Conservation (phyloP, 2,888 invertebrate genomes). For the Eupithecia centaureata region DNA sequence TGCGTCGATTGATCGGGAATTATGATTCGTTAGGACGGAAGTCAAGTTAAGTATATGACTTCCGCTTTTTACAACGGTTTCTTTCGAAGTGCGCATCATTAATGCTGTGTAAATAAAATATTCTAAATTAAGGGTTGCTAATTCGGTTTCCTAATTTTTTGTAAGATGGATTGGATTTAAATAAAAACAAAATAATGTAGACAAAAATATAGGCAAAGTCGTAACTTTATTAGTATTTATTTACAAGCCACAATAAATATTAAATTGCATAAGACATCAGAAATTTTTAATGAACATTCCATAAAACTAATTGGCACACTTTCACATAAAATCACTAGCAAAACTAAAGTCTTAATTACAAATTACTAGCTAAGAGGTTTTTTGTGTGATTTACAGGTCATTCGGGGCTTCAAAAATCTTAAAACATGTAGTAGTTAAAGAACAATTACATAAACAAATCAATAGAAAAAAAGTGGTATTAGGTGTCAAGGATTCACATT, state of each 20-base stretch:
- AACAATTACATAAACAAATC: no score
- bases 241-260: constrained; percentile 74
- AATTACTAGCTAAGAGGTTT: constrained; percentile 72
- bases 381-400: constrained; percentile 25
- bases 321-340: constrained; percentile 83
- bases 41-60: no score
- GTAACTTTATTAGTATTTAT: constrained; percentile 51
- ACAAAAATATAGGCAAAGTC: constrained; percentile 36
- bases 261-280: constrained; percentile 66
- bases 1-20: no score
- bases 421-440: no score
- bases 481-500: no score
- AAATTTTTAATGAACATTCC: constrained; percentile 56
- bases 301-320: constrained; percentile 81
- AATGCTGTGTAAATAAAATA: neutral
- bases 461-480: no score
- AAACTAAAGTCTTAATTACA: constrained; percentile 72
- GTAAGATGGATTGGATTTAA: constrained; percentile 2
- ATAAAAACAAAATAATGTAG: constrained; percentile 21
- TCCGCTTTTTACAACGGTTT: neutral
- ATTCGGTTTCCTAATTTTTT: neutral
- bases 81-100: neutral
- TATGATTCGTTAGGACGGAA: no score
- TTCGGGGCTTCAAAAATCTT: neutral
- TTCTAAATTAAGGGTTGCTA: neutral